Conservation (phyloP, 2,113 vertebrate genomes). For the Sebastes fasciatus region DNA sequence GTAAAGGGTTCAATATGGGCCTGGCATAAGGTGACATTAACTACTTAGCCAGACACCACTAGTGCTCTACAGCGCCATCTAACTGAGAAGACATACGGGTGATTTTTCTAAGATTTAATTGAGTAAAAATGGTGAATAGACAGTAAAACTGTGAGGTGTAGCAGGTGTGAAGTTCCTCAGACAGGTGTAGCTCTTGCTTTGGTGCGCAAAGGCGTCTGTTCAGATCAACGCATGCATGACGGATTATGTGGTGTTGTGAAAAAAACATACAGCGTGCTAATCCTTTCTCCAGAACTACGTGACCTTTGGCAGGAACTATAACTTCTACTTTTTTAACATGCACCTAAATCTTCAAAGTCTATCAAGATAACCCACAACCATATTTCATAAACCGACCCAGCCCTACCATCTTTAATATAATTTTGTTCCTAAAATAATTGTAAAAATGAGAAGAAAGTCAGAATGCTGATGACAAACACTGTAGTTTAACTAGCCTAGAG, state of each 20-base stretch:
- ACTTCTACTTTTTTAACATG: not conserved
- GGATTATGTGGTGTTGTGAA: conserved; percentile 70
- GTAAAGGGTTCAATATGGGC: conserved; percentile 47
- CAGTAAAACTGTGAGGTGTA: not conserved
- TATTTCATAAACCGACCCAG: not conserved
- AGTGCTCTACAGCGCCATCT: conserved; percentile 41
- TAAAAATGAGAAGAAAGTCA: not conserved
- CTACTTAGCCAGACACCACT: conserved; percentile 55
- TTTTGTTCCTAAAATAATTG: not conserved
- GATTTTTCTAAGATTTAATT: not conserved
- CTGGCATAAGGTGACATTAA: conserved; percentile 51
- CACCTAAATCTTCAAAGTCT: not conserved
- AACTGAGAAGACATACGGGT: conserved; percentile 13
- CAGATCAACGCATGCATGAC: conserved; percentile 45
- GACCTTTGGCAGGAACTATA: conserved; percentile 58
- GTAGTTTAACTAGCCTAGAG: conserved; percentile 12
- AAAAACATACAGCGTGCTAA: conserved; percentile 61
- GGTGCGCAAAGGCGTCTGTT: conserved; percentile 30
- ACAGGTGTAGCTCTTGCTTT: not conserved
- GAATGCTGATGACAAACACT: conserved; percentile 1
- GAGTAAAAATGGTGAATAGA: not conserved
- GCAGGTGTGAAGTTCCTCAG: not conserved
- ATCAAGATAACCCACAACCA: not conserved
- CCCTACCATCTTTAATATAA: not conserved
- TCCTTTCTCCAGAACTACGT: conserved; percentile 49